Percentiles rank a stretch among this genome's conserved stretches.
These are phyloP conservation scores for Ips typographus DNA, from an alignment of 1,140 invertebrate species.

Conservation along the genomic window DNA sequence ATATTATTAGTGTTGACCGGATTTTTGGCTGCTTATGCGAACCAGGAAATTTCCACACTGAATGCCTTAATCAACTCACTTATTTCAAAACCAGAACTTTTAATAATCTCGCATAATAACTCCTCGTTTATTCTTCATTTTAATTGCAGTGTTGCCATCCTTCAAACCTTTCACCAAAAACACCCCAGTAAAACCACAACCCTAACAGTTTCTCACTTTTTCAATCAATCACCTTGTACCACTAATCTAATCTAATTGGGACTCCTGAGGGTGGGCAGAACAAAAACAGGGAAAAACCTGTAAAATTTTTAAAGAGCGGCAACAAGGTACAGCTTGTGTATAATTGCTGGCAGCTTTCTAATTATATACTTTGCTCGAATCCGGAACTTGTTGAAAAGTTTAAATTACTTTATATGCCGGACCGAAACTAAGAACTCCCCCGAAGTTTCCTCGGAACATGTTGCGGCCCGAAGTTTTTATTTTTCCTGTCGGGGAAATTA, in stretches of 20 bases:
- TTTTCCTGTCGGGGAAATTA: constrained; percentile 23
- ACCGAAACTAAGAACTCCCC: constrained; percentile 18
- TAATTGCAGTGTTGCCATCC: background rate
- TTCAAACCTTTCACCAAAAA: constrained; percentile 6
- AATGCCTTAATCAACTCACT: constrained; percentile 20
- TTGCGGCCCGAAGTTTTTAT: constrained; percentile 13
- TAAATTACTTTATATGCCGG: constrained; percentile 47
- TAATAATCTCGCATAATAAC: constrained; percentile 21
- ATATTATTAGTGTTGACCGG: background rate
- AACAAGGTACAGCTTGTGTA: constrained; percentile 18
- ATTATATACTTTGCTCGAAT: constrained; percentile 49
- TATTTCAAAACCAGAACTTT: constrained; percentile 25
- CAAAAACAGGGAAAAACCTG: too few relatives aligned
- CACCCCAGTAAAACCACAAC: background rate
- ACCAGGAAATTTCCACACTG: background rate
- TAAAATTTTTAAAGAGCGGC: background rate
- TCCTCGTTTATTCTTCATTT: constrained; percentile 9
- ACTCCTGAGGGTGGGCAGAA: background rate
- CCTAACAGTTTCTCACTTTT: background rate
- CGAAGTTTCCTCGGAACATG: constrained; percentile 14
- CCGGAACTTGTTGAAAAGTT: constrained; percentile 46
- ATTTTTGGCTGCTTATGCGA: background rate
- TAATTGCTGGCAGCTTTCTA: constrained; percentile 39
- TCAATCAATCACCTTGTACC: background rate
- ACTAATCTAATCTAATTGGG: background rate